Evolutionary conservation across 2,797 vertebrate species (phyloP).

Genomic region (Eurystomus glaucurus): DNA sequence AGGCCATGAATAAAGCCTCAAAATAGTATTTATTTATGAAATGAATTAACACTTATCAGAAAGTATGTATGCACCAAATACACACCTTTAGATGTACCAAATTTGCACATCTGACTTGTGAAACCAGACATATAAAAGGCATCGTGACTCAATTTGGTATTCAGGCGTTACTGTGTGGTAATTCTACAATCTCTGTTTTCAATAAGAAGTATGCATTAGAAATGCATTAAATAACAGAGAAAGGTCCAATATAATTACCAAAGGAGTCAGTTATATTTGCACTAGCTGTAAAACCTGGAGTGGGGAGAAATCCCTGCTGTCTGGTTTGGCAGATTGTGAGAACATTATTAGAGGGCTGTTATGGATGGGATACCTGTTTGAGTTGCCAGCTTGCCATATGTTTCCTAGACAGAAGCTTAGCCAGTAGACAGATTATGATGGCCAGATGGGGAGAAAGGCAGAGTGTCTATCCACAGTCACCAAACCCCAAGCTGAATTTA

Average conservation of each 20-base stretch:
- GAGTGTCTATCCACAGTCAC: not conserved
- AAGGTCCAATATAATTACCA: not conserved
- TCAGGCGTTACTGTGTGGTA: not conserved
- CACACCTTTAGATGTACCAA: not conserved
- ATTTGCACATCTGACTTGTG: accelerated
- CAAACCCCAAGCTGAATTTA: not conserved
- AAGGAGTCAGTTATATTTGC: not conserved
- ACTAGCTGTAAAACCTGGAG: not conserved
- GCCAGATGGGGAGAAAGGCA: not conserved
- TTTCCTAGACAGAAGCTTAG: not conserved
- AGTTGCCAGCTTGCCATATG: not conserved
- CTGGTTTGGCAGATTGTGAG: not conserved
- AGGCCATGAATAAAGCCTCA: not conserved
- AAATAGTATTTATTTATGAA: not conserved
- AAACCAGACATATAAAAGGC: not conserved
- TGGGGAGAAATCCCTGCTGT: not conserved
- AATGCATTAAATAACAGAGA: not conserved
- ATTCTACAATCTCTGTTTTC: not conserved
- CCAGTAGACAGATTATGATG: not conserved
- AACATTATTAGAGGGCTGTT: not conserved
- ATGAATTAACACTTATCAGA: not conserved
- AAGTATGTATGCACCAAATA: not conserved
- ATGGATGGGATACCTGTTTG: not conserved
- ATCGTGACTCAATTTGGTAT: not conserved
- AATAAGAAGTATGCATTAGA: not conserved